Evolutionary conservation across 2,888 invertebrate genomes (phyloP).

Genomic region (Coenonympha arcania): DNA sequence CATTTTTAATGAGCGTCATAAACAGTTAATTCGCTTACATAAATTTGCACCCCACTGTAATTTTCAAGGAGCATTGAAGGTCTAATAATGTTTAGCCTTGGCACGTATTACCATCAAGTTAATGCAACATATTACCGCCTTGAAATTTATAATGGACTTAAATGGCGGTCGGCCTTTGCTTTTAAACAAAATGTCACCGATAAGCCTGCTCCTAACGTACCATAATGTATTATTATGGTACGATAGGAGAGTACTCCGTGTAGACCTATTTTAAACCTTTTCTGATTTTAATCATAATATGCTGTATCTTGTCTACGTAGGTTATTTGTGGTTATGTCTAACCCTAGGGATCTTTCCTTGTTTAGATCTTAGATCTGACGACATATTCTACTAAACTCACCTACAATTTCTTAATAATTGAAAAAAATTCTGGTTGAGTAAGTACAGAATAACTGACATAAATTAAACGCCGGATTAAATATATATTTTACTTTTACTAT

Average conservation of each 20-base stretch:
- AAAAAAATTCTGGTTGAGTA: too few species aligned
- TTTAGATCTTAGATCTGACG: too few species aligned
- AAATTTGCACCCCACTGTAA: slow-evolving; percentile 37
- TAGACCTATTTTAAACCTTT: background rate
- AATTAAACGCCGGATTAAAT: too few species aligned
- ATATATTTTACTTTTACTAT: too few species aligned
- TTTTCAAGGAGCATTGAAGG: slow-evolving; percentile 39
- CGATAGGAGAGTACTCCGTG: too few species aligned
- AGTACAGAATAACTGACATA: too few species aligned
- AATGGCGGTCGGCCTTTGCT: slow-evolving; percentile 23
- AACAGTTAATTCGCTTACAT: slow-evolving; percentile 27
- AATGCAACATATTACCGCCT: slow-evolving; percentile 30
- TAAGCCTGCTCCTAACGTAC: slow-evolving; percentile 17
- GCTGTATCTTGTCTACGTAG: background rate
- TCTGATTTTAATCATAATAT: background rate
- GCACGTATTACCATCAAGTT: slow-evolving; percentile 27
- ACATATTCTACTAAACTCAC: too few species aligned
- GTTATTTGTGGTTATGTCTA: too few species aligned
- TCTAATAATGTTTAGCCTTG: slow-evolving; percentile 39
- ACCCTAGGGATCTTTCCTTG: too few species aligned
- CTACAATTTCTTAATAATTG: too few species aligned
- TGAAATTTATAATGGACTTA: slow-evolving; percentile 28
- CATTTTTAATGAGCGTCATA: slow-evolving; percentile 8
- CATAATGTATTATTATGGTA: background rate
- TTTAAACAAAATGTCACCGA: slow-evolving; percentile 27